These are phyloP conservation scores for Cyrtorhinus lividipennis DNA, from an alignment of 1,140 invertebrate genomes.

Conservation along the genomic window DNA sequence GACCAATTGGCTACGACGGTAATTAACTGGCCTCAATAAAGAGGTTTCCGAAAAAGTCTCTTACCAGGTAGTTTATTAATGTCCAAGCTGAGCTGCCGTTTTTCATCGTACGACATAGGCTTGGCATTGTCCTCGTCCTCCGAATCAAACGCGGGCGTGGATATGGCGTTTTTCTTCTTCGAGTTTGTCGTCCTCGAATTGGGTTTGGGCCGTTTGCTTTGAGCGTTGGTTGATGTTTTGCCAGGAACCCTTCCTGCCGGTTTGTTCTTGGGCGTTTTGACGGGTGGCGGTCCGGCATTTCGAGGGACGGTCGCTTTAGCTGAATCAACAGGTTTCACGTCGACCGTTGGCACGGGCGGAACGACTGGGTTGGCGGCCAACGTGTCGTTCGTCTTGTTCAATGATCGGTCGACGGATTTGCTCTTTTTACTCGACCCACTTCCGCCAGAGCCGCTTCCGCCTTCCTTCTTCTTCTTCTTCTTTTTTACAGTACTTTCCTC, in stretches of 20 bases:
- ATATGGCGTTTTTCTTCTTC: conserved; percentile 29
- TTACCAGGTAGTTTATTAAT: conserved; percentile 97
- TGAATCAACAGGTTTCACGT: conserved; percentile 33
- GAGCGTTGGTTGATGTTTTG: conserved; percentile 33
- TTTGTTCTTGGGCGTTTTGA: conserved; percentile 40
- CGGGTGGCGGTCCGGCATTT: conserved; percentile 26
- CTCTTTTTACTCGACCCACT: conserved; percentile 41
- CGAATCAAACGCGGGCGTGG: conserved; percentile 50
- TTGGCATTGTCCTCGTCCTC: conserved; percentile 95
- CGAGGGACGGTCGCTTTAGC: conserved; percentile 8
- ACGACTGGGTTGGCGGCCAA: conserved; percentile 32
- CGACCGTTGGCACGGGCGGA: conserved; percentile 33
- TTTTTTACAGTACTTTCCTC: conserved; percentile 65
- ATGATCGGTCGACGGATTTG: conserved; percentile 40
- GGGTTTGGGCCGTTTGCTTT: conserved; percentile 43
- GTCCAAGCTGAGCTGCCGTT: conserved; percentile 92
- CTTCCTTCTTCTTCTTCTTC: conserved; percentile 61
- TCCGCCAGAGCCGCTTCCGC: conserved; percentile 25
- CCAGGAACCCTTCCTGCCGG: conserved; percentile 33
- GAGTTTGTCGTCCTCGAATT: conserved; percentile 28
- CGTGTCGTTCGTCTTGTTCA: conserved; percentile 33
- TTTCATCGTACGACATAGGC: conserved; percentile 99
- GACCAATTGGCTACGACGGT: no score
- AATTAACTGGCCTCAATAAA: no score
- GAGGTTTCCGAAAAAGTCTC: no score